phyloP scores from a whole-genome alignment of 2,888 invertebrate species.

The Pterobdella sp. region DNA sequence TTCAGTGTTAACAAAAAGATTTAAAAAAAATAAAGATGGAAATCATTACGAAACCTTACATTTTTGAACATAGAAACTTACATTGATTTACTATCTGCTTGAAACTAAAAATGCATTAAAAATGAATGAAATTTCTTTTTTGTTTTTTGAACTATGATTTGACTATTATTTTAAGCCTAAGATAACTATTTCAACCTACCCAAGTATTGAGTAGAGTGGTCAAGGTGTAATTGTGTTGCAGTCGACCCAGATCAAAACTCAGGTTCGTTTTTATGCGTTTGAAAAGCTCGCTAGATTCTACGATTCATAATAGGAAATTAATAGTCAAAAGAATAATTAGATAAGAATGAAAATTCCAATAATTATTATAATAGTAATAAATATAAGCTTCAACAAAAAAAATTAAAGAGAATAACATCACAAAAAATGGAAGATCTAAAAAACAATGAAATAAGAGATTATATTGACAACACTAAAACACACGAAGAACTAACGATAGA shows the following conservation, averaged over 20 bases:
- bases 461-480: not conserved
- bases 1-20: no score
- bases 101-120: no score
- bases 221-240: not conserved
- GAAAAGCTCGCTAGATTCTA: not conserved
- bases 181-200: no score
- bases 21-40: no score
- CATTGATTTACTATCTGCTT: no score
- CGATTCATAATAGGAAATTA: not conserved
- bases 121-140: no score
- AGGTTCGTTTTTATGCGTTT: conserved; percentile 2
- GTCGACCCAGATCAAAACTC: conserved; percentile 1
- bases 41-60: no score
- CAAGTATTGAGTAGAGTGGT: conserved; percentile 9
- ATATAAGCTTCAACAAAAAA: not conserved
- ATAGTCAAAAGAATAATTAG: no score
- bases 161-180: no score
- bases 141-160: no score
- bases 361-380: not conserved
- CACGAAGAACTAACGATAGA: not conserved
- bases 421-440: not conserved
- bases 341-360: no score
- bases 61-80: no score
- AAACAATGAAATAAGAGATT: not conserved
- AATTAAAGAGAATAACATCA: not conserved